Percentiles rank a stretch among this genome's conserved stretches.
phyloP scores from a whole-genome alignment of 1,140 invertebrate genomes.

The Pseudomyrmex cubaensis region DNA sequence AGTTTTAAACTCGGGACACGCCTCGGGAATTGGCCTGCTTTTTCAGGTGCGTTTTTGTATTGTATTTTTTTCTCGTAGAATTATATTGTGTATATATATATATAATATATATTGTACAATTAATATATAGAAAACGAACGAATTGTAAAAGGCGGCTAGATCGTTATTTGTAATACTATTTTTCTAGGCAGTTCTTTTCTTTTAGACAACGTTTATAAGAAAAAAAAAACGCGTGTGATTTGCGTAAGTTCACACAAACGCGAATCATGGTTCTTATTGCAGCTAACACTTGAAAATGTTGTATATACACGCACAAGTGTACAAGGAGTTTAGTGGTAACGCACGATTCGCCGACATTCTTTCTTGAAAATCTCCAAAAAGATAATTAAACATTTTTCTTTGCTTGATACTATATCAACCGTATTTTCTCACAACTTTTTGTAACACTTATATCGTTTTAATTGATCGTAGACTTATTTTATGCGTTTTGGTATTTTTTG shows the following conservation, averaged over 20 bases:
- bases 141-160: slow-evolving; percentile 57
- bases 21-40: slow-evolving; percentile 64
- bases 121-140: slow-evolving; percentile 43
- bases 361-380: background rate
- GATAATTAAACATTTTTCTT: background rate
- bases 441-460: background rate
- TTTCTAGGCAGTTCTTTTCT: slow-evolving; percentile 66
- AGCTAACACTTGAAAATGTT: slow-evolving; percentile 60
- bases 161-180: slow-evolving; percentile 75
- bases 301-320: slow-evolving; percentile 17
- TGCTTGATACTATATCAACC: background rate
- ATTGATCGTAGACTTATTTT: background rate
- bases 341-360: background rate
- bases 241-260: background rate
- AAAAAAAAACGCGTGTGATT: slow-evolving; percentile 18
- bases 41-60: slow-evolving; percentile 76
- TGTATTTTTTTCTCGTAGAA: slow-evolving; percentile 63
- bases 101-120: slow-evolving; percentile 48
- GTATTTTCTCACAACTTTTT: background rate
- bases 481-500: background rate
- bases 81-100: slow-evolving; percentile 70
- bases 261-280: slow-evolving; percentile 63
- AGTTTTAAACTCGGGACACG: slow-evolving; percentile 11
- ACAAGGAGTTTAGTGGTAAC: slow-evolving; percentile 11
- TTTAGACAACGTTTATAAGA: slow-evolving; percentile 2